Percentiles rank a stretch among this genome's conserved stretches.
Evolutionary conservation across 2,888 invertebrate species (phyloP).

Genomic region (Drosophila paramelanica): DNA sequence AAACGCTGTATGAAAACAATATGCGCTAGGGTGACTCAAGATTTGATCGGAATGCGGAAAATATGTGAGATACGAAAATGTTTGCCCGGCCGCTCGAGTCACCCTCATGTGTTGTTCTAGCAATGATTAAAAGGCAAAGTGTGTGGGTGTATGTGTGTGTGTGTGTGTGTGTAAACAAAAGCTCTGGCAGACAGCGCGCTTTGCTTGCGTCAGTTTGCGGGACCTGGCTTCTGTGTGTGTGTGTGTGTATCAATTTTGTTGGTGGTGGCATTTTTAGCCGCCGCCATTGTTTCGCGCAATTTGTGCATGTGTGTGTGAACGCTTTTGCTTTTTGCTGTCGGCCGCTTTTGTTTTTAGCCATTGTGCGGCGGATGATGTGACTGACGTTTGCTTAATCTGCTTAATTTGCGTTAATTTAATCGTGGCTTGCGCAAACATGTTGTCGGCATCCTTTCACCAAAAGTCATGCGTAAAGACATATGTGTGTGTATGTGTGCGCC

Average conservation of each 20-base stretch:
- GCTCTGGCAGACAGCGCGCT: constrained; percentile 49
- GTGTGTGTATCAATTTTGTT: constrained; percentile 69
- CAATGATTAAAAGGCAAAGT: constrained; percentile 35
- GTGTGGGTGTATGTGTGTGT: constrained; percentile 1
- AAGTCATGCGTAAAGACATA: constrained; percentile 18
- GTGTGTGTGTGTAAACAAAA: constrained; percentile 24
- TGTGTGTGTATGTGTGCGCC: neutral
- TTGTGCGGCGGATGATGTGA: constrained; percentile 63
- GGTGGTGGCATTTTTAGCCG: constrained; percentile 45
- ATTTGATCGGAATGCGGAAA: constrained; percentile 10
- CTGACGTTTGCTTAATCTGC: constrained; percentile 69
- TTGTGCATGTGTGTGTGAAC: constrained; percentile 39
- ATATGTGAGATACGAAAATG: constrained; percentile 9
- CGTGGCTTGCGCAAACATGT: constrained; percentile 42
- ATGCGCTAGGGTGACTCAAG: constrained; percentile 31
- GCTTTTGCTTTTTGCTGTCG: constrained; percentile 64
- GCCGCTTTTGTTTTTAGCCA: constrained; percentile 44
- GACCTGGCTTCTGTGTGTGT: constrained; percentile 12
- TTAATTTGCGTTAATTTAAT: constrained; percentile 77
- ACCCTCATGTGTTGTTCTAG: constrained; percentile 28
- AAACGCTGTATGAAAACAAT: constrained; percentile 23
- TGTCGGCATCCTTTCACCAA: constrained; percentile 48
- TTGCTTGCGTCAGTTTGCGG: constrained; percentile 48
- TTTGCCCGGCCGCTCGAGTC: constrained; percentile 32
- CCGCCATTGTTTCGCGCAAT: constrained; percentile 61